Evolutionary conservation across 2,888 invertebrate genomes (phyloP).

Genomic region (Nysson spinosus): DNA sequence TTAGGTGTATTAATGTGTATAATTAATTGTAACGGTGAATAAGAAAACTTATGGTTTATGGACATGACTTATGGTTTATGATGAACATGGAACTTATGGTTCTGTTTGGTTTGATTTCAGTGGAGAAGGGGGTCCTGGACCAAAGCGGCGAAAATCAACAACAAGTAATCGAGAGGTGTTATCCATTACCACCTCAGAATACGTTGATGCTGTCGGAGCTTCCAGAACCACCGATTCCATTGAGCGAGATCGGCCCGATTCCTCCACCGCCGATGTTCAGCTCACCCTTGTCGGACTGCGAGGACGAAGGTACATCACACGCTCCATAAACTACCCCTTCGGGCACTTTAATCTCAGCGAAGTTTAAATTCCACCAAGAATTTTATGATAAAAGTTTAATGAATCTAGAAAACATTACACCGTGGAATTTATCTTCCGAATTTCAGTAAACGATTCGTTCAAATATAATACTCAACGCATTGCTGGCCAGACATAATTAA

Average conservation of each 20-base stretch:
- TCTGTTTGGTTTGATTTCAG: conserved; percentile 40
- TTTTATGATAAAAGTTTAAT: too few relatives aligned
- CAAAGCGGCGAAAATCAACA: conserved; percentile 69
- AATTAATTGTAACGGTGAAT: not conserved
- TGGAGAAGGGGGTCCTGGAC: conserved; percentile 68
- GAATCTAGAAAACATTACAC: too few relatives aligned
- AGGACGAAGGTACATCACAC: conserved; percentile 81
- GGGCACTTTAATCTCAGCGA: not conserved
- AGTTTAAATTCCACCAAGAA: too few relatives aligned
- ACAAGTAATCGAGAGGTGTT: conserved; percentile 73
- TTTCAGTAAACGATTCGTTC: too few relatives aligned
- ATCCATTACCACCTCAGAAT: conserved; percentile 71
- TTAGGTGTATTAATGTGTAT: not conserved
- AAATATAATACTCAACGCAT: too few relatives aligned
- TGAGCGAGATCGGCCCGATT: conserved; percentile 95
- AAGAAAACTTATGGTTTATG: too few relatives aligned
- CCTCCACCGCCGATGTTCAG: conserved; percentile 98
- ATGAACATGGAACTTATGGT: not conserved
- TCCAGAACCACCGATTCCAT: conserved; percentile 94
- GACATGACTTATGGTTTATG: too few relatives aligned
- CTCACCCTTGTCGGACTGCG: conserved; percentile 82
- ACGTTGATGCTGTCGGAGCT: conserved; percentile 88
- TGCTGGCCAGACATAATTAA: too few relatives aligned
- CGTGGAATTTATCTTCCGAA: too few relatives aligned
- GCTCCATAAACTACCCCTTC: too few relatives aligned